phyloP scores from a whole-genome alignment of 1,140 invertebrate genomes.

The Polyergus mexicanus region DNA sequence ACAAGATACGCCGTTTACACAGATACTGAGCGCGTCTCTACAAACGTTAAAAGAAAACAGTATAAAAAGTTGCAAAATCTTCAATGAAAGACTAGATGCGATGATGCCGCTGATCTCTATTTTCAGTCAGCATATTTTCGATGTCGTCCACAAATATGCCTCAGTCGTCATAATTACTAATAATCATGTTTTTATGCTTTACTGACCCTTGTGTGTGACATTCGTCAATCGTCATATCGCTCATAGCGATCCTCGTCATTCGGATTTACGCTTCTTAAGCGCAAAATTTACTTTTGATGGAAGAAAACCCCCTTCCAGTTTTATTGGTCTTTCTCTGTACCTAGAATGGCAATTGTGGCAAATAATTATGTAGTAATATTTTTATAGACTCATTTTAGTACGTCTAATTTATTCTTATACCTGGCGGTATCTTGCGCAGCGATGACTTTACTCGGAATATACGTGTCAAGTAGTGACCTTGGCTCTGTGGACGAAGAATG shows the following conservation, averaged over 20 bases:
- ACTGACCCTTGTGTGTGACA: constrained; percentile 64
- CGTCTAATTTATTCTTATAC: constrained; percentile 64
- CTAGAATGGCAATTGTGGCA: constrained; percentile 69
- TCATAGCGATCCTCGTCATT: constrained; percentile 58
- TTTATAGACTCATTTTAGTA: background rate
- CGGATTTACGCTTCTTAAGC: constrained; percentile 81
- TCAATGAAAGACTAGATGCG: constrained; percentile 77
- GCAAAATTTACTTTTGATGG: constrained; percentile 84
- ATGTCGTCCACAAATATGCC: background rate
- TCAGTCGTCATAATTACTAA: constrained; percentile 20
- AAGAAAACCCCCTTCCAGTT: constrained; percentile 84
- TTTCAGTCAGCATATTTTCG: constrained; percentile 42
- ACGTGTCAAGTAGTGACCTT: constrained; percentile 83
- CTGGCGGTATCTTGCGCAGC: constrained; percentile 82
- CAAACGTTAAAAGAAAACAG: constrained; percentile 33
- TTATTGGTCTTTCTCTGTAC: constrained; percentile 84
- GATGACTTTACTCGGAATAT: constrained; percentile 83
- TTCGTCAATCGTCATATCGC: constrained; percentile 38
- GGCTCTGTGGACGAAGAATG: constrained; percentile 74
- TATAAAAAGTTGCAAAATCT: constrained; percentile 48
- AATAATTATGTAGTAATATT: background rate
- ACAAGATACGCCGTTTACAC: background rate
- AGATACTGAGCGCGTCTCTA: background rate
- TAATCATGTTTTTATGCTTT: background rate
- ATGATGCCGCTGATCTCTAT: constrained; percentile 46